A percentile compares a stretch with the other conserved stretches of the same genome.
phyloP scores from a whole-genome alignment of 2,797 vertebrate genomes.

The Macropus fuliginosus region DNA sequence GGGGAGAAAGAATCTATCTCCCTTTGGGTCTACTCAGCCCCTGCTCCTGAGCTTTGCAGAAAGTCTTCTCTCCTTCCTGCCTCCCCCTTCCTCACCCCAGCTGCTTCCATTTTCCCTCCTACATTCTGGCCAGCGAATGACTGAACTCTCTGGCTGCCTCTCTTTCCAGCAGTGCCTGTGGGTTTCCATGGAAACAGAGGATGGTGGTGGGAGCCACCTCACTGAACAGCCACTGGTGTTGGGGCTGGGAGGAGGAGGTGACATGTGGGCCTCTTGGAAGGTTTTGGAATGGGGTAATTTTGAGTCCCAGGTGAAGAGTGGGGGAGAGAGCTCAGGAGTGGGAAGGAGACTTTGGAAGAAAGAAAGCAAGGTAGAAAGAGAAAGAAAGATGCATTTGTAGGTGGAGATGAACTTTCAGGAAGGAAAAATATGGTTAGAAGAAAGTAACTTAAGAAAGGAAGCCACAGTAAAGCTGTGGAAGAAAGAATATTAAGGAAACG shows the following conservation, averaged over 20 bases:
- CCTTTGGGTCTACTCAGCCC: slow-evolving; percentile 15
- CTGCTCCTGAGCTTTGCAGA: slow-evolving; percentile 49
- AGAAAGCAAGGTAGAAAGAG: neutral
- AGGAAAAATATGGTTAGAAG: slow-evolving; percentile 27
- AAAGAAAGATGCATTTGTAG: neutral
- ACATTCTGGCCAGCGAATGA: slow-evolving; percentile 71
- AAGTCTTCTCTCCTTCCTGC: slow-evolving; percentile 18
- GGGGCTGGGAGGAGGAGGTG: slow-evolving; percentile 71
- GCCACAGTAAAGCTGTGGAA: neutral
- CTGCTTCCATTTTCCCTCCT: slow-evolving; percentile 74
- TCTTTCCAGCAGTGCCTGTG: slow-evolving; percentile 68
- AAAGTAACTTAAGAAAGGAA: slow-evolving; percentile 32
- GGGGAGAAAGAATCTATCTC: slow-evolving; percentile 45
- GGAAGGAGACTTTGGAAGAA: neutral
- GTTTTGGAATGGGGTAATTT: slow-evolving; percentile 26
- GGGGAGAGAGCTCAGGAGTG: slow-evolving; percentile 1
- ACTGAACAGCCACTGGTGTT: slow-evolving; percentile 71
- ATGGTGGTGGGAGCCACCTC: slow-evolving; percentile 79
- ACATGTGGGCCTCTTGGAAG: slow-evolving; percentile 67
- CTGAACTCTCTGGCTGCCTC: slow-evolving; percentile 74
- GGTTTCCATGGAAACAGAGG: slow-evolving; percentile 79
- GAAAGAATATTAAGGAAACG: neutral
- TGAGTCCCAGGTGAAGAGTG: neutral
- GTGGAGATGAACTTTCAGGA: neutral
- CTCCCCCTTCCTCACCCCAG: slow-evolving; percentile 57